A percentile compares a stretch with the other conserved stretches of the same genome.
Conservation (phyloP, 2,113 vertebrate species). For the Pseudorhombus dupliciocellatus region DNA sequence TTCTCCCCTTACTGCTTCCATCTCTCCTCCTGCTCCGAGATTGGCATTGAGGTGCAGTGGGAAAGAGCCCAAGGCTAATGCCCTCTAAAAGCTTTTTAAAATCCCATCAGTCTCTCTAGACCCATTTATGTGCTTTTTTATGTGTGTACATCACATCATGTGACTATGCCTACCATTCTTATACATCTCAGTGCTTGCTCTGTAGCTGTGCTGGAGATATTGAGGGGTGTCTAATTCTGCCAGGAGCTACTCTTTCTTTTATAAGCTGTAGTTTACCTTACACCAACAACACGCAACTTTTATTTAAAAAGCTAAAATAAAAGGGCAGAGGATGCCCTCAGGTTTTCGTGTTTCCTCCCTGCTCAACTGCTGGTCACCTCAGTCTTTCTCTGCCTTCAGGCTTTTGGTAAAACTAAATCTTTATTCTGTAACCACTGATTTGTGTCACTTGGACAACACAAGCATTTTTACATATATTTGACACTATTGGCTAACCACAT, state of each 20-base stretch:
- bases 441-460: neutral
- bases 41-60: slow-evolving; percentile 78
- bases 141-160: slow-evolving; percentile 72
- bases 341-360: neutral
- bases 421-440: slow-evolving; percentile 1
- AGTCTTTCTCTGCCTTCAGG: neutral
- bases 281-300: slow-evolving; percentile 6
- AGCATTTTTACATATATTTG: neutral
- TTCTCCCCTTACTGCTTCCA: slow-evolving; percentile 57
- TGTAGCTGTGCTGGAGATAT: slow-evolving; percentile 44
- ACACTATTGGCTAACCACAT: neutral
- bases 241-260: slow-evolving; percentile 18
- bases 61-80: slow-evolving; percentile 81
- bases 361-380: too few relatives aligned
- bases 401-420: slow-evolving; percentile 27
- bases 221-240: slow-evolving; percentile 18
- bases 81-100: slow-evolving; percentile 85
- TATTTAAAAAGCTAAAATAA: neutral
- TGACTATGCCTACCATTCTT: slow-evolving; percentile 65
- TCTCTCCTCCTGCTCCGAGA: slow-evolving; percentile 66
- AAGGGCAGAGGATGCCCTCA: slow-evolving; percentile 3
- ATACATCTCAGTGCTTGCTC: slow-evolving; percentile 56
- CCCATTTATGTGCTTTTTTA: slow-evolving; percentile 76
- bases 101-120: slow-evolving; percentile 80
- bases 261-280: slow-evolving; percentile 17